A percentile compares a stretch with the other conserved stretches of the same genome.
These are phyloP conservation scores for Rhagonycha lutea DNA, from an alignment of 2,888 invertebrate genomes.

Conservation along the genomic window DNA sequence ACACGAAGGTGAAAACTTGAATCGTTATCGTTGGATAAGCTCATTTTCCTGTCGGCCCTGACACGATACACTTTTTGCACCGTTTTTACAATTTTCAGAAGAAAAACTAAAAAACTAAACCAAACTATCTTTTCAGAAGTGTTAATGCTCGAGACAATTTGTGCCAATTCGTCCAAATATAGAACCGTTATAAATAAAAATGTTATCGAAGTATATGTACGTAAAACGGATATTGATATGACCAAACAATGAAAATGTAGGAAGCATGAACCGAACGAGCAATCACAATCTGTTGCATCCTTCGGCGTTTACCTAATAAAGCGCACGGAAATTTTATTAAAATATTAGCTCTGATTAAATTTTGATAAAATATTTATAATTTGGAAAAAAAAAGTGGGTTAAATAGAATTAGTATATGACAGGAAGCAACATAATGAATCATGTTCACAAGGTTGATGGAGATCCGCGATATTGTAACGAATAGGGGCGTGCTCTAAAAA, in stretches of 20 bases:
- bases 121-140: neutral
- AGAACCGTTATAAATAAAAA: neutral
- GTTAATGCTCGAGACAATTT: neutral
- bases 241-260: neutral
- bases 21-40: neutral
- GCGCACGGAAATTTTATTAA: constrained; percentile 28
- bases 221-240: neutral
- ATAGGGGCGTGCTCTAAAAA: constrained; percentile 46
- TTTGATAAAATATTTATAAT: constrained; percentile 34
- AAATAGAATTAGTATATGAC: constrained; percentile 29
- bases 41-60: neutral
- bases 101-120: neutral
- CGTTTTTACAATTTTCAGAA: no score
- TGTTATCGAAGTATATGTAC: neutral
- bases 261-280: neutral
- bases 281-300: constrained; percentile 42
- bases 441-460: constrained; percentile 23
- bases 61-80: neutral
- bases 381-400: constrained; percentile 11
- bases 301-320: constrained; percentile 41
- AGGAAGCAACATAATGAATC: constrained; percentile 28
- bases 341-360: constrained; percentile 15
- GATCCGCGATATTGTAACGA: constrained; percentile 14
- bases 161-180: neutral
- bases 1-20: neutral